phyloP scores from a whole-genome alignment of 2,113 vertebrate genomes.

The Pluvialis apricaria region DNA sequence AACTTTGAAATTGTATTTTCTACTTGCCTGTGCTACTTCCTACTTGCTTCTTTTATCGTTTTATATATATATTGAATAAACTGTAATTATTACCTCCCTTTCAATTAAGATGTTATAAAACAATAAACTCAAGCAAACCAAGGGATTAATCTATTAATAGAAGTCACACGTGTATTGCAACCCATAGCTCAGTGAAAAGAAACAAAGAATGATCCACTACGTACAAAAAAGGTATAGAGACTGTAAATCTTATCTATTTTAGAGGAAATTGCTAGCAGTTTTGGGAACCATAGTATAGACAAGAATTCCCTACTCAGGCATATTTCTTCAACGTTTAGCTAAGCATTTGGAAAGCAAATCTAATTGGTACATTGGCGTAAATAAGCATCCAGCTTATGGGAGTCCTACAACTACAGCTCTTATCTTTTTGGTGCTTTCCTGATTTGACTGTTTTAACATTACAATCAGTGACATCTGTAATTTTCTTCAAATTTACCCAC shows the following conservation, averaged over 20 bases:
- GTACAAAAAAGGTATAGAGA: background rate
- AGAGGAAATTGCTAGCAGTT: background rate
- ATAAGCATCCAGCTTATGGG: background rate
- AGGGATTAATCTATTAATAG: background rate
- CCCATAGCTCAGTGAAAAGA: background rate
- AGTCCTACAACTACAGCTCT: background rate
- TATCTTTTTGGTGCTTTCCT: background rate
- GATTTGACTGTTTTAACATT: background rate
- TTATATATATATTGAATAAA: background rate
- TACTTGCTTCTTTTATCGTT: background rate
- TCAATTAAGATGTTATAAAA: background rate
- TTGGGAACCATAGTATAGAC: background rate
- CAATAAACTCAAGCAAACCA: background rate
- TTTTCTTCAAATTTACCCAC: background rate
- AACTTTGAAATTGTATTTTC: background rate
- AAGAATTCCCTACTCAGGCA: background rate
- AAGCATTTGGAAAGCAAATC: background rate
- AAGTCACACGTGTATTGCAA: background rate
- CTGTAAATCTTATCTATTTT: background rate
- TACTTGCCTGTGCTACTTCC: background rate
- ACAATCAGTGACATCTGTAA: background rate
- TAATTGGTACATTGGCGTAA: background rate
- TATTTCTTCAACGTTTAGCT: background rate
- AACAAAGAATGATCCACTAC: background rate
- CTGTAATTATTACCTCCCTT: background rate